Percentiles rank a stretch among this genome's conserved stretches.
phyloP scores from a whole-genome alignment of 2,888 invertebrate genomes.

The Lottia scabra region DNA sequence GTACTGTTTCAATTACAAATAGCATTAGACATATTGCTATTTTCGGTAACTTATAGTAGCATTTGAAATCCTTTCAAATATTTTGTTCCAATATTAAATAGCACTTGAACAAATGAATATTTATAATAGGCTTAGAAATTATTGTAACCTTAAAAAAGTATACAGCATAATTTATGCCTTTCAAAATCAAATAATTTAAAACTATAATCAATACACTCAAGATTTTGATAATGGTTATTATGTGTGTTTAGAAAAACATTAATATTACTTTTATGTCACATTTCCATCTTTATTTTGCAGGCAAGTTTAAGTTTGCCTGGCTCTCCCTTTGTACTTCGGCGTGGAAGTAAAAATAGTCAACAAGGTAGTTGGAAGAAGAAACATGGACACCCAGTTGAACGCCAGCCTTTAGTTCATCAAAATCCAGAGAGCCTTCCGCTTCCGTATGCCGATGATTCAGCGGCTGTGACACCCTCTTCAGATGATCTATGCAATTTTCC shows the following conservation, averaged over 20 bases:
- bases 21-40: too few relatives aligned
- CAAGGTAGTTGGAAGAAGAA: slow-evolving; percentile 72
- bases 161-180: too few relatives aligned
- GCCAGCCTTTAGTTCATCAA: slow-evolving; percentile 92
- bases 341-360: slow-evolving; percentile 79
- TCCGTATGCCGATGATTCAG: slow-evolving; percentile 97
- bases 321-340: slow-evolving; percentile 93
- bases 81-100: too few relatives aligned
- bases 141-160: too few relatives aligned
- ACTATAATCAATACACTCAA: too few relatives aligned
- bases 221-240: neutral
- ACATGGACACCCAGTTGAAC: slow-evolving; percentile 75
- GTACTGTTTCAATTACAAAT: too few relatives aligned
- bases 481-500: slow-evolving; percentile 77
- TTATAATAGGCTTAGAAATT: too few relatives aligned
- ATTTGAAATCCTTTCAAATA: too few relatives aligned
- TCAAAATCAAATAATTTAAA: too few relatives aligned
- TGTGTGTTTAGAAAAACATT: slow-evolving; percentile 1
- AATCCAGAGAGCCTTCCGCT: slow-evolving; percentile 81
- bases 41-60: too few relatives aligned
- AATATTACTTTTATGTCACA: slow-evolving; percentile 10
- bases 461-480: slow-evolving; percentile 97
- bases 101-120: too few relatives aligned
- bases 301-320: slow-evolving; percentile 96
- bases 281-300: slow-evolving; percentile 72